Base-by-base conservation (phyloP, 2,797 vertebrate genomes). In the Amblyopsis hoosieri region DNA sequence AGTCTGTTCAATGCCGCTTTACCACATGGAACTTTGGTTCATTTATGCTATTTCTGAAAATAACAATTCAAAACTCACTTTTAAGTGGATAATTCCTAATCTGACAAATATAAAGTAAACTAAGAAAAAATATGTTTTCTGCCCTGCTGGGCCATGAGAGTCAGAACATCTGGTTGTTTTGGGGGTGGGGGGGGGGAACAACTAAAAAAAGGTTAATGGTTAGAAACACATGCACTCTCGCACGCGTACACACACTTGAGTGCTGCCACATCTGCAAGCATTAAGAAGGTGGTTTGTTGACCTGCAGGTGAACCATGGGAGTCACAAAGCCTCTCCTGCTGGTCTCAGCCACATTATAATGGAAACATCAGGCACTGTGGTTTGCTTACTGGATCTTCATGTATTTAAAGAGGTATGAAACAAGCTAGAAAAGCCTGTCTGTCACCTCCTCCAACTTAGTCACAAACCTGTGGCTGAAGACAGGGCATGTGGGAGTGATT, bases 281-380 rank as follows among this genome's bases (percentile, higher is more conserved):
- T 64, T 86, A 72, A 80, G 79, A 67, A 67, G 56, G 45, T 77
- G n/a, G 54, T 76, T 78, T 76, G 54, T 69, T 78, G 78, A 11
- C 54, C 49, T 37, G 12, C 19, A 42, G 17, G 76, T 70, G 69
- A 80, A 76, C 67, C 45, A 0, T 74, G 63, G 55, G 63, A 77
- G 68, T 75, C 45, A 75, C 12, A 12, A 2, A 29, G 12, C 12
- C 29, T 33, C 12, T 12, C 5, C 19, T 51, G 4, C 19, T 51
- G 4, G 19, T 33, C 53, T 54, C 13, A 54, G 52, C 12, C 12
- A 54, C 33, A 9, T 37, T 6, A 37, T 37, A 37, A 37, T 64
- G 45, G n/a, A 57, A 29, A 53, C 51, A 53, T 53, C 51, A 53
- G 51, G 51, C 10, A 53, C 10, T 23, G 51, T 54, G 53, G 29